Evolutionary conservation across 1,140 invertebrate species (phyloP), one percentile per base, ranked within the genome.

Genomic region (Apocrypta bakeri): DNA sequence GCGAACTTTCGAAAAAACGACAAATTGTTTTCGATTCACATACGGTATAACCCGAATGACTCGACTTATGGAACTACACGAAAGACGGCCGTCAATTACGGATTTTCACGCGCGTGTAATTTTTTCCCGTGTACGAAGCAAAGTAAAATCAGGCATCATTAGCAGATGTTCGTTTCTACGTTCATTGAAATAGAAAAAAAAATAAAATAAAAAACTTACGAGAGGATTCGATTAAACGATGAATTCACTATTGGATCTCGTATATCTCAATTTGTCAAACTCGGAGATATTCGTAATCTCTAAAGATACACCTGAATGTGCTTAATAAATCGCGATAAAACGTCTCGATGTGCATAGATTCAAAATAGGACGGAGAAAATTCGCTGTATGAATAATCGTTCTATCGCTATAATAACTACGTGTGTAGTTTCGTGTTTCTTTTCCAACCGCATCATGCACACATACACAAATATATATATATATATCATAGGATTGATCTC

Each of bases 1-100:
- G 56, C 9, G 11, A 66, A 74, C 79, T 81, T 81, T 81, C 71
- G 71, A 74, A 42, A 74, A 74, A 56, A 25, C 24, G 24, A n/a
- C 11, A 66, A 27, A 66, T 12, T 66, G 63, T 27, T 25, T 25
- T 66, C 63, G 63, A 14, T 48, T 42, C 40, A 21, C 72, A 21
- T n/a, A n/a, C n/a, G 40, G 37, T n/a, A 17, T 25, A 29, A 27
- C 14, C 9, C 63, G 63, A 66, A 66, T 29, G 24, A 29, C 27
- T 66, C 63, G 21, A 8, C 27, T 9, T 66, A 27, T 66, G 63
- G 25, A 24, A 21, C 29, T 40, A 25, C n/a, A 37, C 17, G 11
- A n/a, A n/a, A n/a, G n/a, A n/a, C n/a, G 29, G 21, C 48, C 48
- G 17, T 74, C 72, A 27, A 74, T 74, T 74, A 56, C 72, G 9